phyloP scores from a whole-genome alignment of 2,888 invertebrate species.

The Orgyia antiqua region DNA sequence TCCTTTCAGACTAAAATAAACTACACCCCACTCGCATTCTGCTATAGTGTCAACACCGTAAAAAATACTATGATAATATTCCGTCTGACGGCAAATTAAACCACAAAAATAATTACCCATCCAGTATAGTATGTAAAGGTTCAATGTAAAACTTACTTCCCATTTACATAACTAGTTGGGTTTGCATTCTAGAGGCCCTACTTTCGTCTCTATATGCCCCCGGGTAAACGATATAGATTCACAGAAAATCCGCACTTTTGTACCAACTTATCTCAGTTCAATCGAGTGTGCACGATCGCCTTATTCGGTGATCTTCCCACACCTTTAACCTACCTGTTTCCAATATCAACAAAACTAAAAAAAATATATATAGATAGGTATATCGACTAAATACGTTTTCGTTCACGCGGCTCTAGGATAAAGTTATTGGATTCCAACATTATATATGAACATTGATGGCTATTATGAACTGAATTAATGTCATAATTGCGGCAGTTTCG shows the following conservation, averaged over 20 bases:
- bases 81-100: slow-evolving; percentile 56
- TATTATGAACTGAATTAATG: slow-evolving; percentile 71
- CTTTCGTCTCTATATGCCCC: slow-evolving; percentile 10
- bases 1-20: too few species aligned
- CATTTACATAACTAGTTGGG: slow-evolving; percentile 52
- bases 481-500: slow-evolving; percentile 71
- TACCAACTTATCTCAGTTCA: slow-evolving; percentile 50
- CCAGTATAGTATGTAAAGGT: slow-evolving; percentile 43
- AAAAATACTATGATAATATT: slow-evolving; percentile 49
- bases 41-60: too few species aligned
- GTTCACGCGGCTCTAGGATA: slow-evolving; percentile 53
- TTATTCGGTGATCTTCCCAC: slow-evolving; percentile 57
- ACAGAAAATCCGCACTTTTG: slow-evolving; percentile 30
- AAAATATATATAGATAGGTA: slow-evolving; percentile 14
- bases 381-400: slow-evolving; percentile 45
- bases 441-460: slow-evolving; percentile 62
- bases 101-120: slow-evolving; percentile 63
- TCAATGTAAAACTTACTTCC: slow-evolving; percentile 27
- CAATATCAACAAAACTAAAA: slow-evolving; percentile 39
- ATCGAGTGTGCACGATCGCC: slow-evolving; percentile 39
- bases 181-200: slow-evolving; percentile 27
- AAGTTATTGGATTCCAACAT: slow-evolving; percentile 67
- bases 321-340: slow-evolving; percentile 46
- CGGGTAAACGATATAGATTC: slow-evolving; percentile 10
- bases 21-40: too few species aligned